These are phyloP conservation scores for Phyllotreta cruciferae DNA, from an alignment of 2,888 invertebrate genomes.

Conservation along the genomic window DNA sequence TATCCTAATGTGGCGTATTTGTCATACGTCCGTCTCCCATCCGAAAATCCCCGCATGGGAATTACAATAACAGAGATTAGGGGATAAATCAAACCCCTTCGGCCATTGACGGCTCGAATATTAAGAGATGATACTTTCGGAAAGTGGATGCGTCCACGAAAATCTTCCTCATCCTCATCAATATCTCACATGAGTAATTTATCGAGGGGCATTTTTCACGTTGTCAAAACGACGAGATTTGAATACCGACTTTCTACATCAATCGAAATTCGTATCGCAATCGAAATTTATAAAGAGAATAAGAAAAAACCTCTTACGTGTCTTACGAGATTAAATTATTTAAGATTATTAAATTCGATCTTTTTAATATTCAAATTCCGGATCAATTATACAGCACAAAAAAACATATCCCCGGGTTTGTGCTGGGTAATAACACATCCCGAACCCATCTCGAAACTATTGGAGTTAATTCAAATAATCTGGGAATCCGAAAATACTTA, in stretches of 20 bases:
- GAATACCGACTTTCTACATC: conserved; percentile 17
- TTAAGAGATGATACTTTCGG: conserved; percentile 33
- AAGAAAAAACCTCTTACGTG: no score
- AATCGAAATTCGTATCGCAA: no score
- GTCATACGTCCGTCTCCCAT: conserved; percentile 38
- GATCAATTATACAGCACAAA: conserved; percentile 24
- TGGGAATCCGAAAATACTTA: conserved; percentile 47
- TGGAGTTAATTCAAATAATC: conserved; percentile 54
- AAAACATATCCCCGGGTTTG: conserved; percentile 33
- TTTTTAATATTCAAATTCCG: conserved; percentile 30
- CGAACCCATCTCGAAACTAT: conserved; percentile 43
- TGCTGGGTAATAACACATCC: conserved; percentile 35
- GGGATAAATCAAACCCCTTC: conserved; percentile 49
- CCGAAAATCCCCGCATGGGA: conserved; percentile 45
- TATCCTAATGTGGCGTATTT: conserved; percentile 32
- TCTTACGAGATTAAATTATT: no score
- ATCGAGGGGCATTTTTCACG: conserved; percentile 26
- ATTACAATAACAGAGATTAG: conserved; percentile 48
- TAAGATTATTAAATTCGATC: conserved; percentile 1
- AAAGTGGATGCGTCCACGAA: conserved; percentile 24
- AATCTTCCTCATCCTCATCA: conserved; percentile 26
- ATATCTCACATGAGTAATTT: conserved; percentile 37
- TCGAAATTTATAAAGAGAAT: no score
- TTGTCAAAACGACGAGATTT: conserved; percentile 23
- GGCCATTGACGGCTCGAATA: conserved; percentile 38